Base-by-base conservation (phyloP, 2,797 vertebrate species). In the Phalanger gymnotis region DNA sequence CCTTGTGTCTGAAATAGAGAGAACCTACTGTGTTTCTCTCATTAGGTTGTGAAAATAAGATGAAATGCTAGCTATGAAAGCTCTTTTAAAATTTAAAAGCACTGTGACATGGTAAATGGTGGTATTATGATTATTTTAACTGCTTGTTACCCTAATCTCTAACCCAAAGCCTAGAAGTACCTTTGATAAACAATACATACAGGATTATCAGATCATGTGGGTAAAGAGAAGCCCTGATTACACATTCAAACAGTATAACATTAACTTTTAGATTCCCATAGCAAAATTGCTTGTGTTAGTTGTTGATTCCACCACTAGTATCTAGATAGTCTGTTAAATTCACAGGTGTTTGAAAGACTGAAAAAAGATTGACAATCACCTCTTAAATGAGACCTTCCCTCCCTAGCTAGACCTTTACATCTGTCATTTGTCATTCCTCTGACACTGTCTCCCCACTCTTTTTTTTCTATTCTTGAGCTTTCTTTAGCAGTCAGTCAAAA, bases 401-500 rank as follows among this genome's bases (percentile, higher is more conserved):
- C 19, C 19, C 19, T 81, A 81, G 66, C 34, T 73, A n/a, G 66
- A 81, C 66, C 66, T 25, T 81, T 81, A 47, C 7, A 47, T 81
- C 66, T 81, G 66, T 93, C 0, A 91, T 40, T 91, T 94, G 81
- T 92, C 34, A 91, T 12, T 22, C 95, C 81, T 93, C 91, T 91
- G 34, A 93, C 27, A 47, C 19, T 57, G 5, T 66, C 93, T 96
- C 19, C 0, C 31, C 9, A 13, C 40, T 0, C 1, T 54, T 53
- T 92, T 53, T 87, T 91, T 93, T 94, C 53, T 94, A 57, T 54
- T 51, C 93, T 94, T 96, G n/a, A 94, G 53, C 53, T n/a, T 81
- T 47, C n/a, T 81, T 81, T 47, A 81, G 66, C 66, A 81, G 10
- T 81, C n/a, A 81, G n/a, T 81, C 19, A 81, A 81, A 81, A 81